Evolutionary conservation across 1,140 invertebrate species (phyloP).

Genomic region (Schlechtendalia chinensis): DNA sequence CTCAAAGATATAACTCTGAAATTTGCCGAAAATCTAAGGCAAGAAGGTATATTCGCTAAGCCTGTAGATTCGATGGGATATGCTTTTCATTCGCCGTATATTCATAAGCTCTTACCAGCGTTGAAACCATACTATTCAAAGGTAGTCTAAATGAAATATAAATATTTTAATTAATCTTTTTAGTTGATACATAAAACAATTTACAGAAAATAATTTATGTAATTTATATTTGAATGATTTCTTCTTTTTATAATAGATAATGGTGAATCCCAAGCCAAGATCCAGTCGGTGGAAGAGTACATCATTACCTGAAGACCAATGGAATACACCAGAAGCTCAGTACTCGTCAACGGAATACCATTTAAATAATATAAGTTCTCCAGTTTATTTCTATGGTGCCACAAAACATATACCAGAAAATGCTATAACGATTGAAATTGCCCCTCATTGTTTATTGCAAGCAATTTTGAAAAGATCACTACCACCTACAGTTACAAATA

Average conservation of each 20-base stretch:
- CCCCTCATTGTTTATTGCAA: conserved; percentile 69
- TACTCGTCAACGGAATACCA: conserved; percentile 67
- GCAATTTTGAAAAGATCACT: conserved; percentile 76
- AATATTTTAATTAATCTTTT: not conserved
- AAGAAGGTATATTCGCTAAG: conserved; percentile 76
- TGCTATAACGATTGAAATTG: conserved; percentile 70
- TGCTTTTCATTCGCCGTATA: conserved; percentile 67
- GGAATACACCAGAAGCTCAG: conserved; percentile 57
- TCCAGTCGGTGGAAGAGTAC: conserved; percentile 64
- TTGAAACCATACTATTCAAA: conserved; percentile 34
- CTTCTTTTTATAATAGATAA: conserved; percentile 56
- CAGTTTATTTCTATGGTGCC: conserved; percentile 78
- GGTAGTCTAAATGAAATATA: not conserved
- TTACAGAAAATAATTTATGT: not conserved
- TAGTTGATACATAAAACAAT: not conserved
- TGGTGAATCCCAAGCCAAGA: conserved; percentile 59
- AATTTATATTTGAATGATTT: not conserved
- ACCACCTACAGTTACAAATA: conserved; percentile 63
- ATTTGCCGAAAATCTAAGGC: conserved; percentile 70
- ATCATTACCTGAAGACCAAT: conserved; percentile 61
- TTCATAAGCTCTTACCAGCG: not conserved
- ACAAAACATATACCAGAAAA: conserved; percentile 72
- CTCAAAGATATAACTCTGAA: conserved; percentile 68
- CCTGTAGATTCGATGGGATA: conserved; percentile 78
- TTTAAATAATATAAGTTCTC: conserved; percentile 69